phyloP scores from a whole-genome alignment of 2,113 vertebrate species.

The Antechinus stuartii region DNA sequence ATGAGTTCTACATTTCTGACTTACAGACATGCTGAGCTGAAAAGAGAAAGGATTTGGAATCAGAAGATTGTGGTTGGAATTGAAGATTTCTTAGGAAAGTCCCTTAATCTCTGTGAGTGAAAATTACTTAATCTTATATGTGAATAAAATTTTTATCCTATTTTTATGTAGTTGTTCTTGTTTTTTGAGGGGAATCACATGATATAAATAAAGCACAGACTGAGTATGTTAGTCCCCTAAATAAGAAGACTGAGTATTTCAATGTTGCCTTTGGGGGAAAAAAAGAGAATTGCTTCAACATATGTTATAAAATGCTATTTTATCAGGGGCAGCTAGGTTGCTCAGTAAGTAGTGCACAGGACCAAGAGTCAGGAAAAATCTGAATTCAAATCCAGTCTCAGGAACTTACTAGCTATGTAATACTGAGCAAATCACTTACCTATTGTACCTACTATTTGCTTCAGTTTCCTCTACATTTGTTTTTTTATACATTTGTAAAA shows the following conservation, averaged over 20 bases:
- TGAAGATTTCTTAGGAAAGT: background rate
- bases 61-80: background rate
- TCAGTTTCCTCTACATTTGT: background rate
- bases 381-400: background rate
- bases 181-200: background rate
- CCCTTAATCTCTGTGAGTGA: background rate
- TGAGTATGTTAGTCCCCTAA: background rate
- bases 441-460: background rate
- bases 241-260: background rate
- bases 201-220: background rate
- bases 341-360: background rate
- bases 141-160: background rate
- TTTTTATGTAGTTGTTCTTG: background rate
- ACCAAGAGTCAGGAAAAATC: background rate
- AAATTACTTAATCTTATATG: background rate
- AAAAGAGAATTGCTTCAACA: background rate
- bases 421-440: too few species aligned
- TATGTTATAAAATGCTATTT: background rate
- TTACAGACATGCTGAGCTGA: background rate
- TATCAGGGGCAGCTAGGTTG: background rate
- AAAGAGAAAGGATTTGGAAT: background rate
- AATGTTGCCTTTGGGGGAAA: background rate
- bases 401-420: background rate
- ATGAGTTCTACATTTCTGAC: background rate
- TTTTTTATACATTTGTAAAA: too few species aligned